Evolutionary conservation across 1,140 invertebrate genomes (phyloP).

Genomic region (Chelonus insularis): DNA sequence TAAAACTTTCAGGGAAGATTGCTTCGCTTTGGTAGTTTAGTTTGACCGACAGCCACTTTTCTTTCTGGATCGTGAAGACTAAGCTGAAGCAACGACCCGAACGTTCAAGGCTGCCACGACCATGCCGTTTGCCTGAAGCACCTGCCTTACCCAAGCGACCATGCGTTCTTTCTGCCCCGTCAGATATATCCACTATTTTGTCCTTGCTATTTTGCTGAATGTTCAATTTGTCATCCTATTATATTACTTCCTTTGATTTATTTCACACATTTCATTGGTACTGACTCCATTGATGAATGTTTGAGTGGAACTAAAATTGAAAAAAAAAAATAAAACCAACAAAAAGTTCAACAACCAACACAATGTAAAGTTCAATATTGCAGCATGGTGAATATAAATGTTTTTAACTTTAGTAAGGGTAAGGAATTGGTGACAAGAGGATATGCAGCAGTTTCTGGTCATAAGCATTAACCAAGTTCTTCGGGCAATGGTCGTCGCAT

Average conservation of each 20-base stretch:
- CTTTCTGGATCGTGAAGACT: conserved; percentile 29
- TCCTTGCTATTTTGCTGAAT: not conserved
- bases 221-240: too few relatives aligned
- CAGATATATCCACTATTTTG: conserved; percentile 18
- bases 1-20: not conserved
- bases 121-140: conserved; percentile 36
- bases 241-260: too few relatives aligned
- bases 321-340: too few relatives aligned
- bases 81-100: not conserved
- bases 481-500: conserved; percentile 47
- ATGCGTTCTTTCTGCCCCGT: conserved; percentile 32
- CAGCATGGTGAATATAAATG: too few relatives aligned
- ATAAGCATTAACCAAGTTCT: conserved; percentile 46
- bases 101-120: conserved; percentile 37
- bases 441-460: conserved; percentile 42
- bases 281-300: too few relatives aligned
- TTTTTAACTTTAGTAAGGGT: too few relatives aligned
- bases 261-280: too few relatives aligned
- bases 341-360: too few relatives aligned
- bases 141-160: conserved; percentile 30
- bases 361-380: too few relatives aligned
- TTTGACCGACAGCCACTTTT: conserved; percentile 21
- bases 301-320: too few relatives aligned
- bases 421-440: too few relatives aligned
- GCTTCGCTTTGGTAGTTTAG: not conserved